These are phyloP conservation scores for Notechis scutatus DNA, from an alignment of 2,113 vertebrate species.

Conservation along the genomic window DNA sequence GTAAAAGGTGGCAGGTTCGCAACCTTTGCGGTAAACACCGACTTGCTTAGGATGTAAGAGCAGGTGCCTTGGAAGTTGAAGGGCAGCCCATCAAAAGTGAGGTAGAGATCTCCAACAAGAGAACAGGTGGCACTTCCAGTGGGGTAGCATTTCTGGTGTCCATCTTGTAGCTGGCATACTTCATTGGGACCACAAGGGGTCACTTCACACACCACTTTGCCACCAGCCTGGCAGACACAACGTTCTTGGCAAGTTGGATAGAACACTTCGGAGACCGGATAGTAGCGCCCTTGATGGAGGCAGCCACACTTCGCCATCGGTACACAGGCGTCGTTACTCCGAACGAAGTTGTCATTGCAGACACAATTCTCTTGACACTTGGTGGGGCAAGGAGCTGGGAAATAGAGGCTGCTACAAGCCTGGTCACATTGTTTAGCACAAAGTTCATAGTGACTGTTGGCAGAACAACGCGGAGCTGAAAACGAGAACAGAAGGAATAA, in stretches of 20 bases:
- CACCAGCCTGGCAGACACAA: slow-evolving; percentile 46
- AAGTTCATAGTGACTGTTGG: slow-evolving; percentile 71
- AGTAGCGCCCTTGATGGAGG: slow-evolving; percentile 63
- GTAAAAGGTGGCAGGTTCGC: background rate
- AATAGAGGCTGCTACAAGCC: slow-evolving; percentile 68
- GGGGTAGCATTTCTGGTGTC: slow-evolving; percentile 45
- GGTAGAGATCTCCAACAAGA: slow-evolving; percentile 52
- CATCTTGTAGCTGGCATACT: slow-evolving; percentile 39
- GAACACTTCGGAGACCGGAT: slow-evolving; percentile 64
- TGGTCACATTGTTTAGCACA: slow-evolving; percentile 64
- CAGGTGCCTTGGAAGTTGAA: slow-evolving; percentile 67
- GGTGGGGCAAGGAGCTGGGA: slow-evolving; percentile 52
- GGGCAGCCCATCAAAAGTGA: slow-evolving; percentile 60
- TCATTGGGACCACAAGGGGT: slow-evolving; percentile 46
- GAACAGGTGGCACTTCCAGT: slow-evolving; percentile 53
- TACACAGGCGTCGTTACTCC: slow-evolving; percentile 69
- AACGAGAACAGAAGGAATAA: background rate
- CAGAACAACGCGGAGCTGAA: slow-evolving; percentile 69
- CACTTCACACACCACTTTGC: slow-evolving; percentile 43
- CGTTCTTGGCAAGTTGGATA: slow-evolving; percentile 49
- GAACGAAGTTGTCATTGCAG: slow-evolving; percentile 70
- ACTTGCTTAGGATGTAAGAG: slow-evolving; percentile 54
- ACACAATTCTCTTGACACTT: slow-evolving; percentile 71
- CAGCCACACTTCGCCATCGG: slow-evolving; percentile 77
- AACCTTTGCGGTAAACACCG: too few relatives aligned